These are phyloP conservation scores for Drosophila helvetica DNA, from an alignment of 2,888 invertebrate genomes.

Conservation along the genomic window DNA sequence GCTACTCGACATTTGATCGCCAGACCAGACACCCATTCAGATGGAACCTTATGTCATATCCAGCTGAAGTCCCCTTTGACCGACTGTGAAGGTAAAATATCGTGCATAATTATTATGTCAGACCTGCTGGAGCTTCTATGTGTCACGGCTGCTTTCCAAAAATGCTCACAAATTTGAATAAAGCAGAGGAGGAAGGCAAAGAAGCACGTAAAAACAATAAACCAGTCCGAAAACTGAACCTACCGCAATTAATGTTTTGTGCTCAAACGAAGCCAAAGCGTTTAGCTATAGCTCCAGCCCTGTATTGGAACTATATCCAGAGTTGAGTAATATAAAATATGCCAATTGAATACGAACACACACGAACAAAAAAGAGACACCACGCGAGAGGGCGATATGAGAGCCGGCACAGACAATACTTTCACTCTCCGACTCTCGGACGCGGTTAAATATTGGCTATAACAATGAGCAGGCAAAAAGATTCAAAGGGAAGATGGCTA, in stretches of 20 bases:
- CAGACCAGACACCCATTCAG: slow-evolving; percentile 18
- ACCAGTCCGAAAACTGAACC: slow-evolving; percentile 54
- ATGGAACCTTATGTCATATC: slow-evolving; percentile 62
- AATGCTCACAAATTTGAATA: slow-evolving; percentile 48
- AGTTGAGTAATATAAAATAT: slow-evolving; percentile 53
- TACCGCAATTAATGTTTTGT: slow-evolving; percentile 61
- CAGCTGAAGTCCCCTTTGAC: slow-evolving; percentile 54
- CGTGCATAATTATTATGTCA: slow-evolving; percentile 77
- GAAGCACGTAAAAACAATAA: slow-evolving; percentile 44
- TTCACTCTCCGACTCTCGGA: slow-evolving; percentile 56
- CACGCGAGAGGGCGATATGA: not conserved
- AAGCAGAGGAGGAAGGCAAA: slow-evolving; percentile 28
- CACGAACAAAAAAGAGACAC: slow-evolving; percentile 26
- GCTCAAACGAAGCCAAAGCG: not conserved
- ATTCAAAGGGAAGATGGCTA: slow-evolving; percentile 2
- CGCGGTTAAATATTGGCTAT: slow-evolving; percentile 33
- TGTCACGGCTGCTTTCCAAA: slow-evolving; percentile 60
- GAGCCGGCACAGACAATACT: slow-evolving; percentile 67
- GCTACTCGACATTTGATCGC: not conserved
- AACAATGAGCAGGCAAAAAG: slow-evolving; percentile 28
- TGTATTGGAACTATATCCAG: slow-evolving; percentile 39
- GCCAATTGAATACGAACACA: slow-evolving; percentile 44
- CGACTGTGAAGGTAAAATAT: slow-evolving; percentile 59
- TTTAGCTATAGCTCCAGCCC: not conserved
- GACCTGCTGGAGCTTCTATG: slow-evolving; percentile 40